phyloP scores from a whole-genome alignment of 2,113 vertebrate species.

The Halichoerus grypus region DNA sequence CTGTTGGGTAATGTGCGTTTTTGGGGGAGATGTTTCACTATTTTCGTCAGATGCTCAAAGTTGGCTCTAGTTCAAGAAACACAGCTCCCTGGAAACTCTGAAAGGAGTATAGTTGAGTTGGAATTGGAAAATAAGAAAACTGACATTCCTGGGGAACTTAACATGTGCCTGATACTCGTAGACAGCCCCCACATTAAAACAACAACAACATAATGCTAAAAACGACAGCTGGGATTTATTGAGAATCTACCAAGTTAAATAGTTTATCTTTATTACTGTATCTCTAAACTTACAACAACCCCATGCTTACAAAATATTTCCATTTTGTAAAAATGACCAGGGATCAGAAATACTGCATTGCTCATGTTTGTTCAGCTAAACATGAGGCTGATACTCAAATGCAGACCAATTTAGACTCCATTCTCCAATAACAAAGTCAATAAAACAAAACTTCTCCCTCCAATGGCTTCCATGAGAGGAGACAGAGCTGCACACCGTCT shows the following conservation, averaged over 20 bases:
- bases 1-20: background rate
- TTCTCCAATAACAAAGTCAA: background rate
- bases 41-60: background rate
- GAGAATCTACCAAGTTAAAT: background rate
- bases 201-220: background rate
- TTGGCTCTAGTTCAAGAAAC: background rate
- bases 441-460: background rate
- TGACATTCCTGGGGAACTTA: background rate
- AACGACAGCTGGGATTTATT: background rate
- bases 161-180: background rate
- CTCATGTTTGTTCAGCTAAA: background rate
- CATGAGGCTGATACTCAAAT: background rate
- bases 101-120: background rate
- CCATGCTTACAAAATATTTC: background rate
- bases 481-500: background rate
- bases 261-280: background rate
- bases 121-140: conserved; percentile 28
- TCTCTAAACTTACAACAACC: background rate
- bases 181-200: background rate
- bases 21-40: background rate
- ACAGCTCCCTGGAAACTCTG: background rate
- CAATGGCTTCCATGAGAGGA: background rate
- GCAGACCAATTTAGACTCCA: background rate
- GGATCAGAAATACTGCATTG: background rate
- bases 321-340: background rate